phyloP scores from a whole-genome alignment of 2,797 vertebrate genomes.

The Pogonophryne albipinna region DNA sequence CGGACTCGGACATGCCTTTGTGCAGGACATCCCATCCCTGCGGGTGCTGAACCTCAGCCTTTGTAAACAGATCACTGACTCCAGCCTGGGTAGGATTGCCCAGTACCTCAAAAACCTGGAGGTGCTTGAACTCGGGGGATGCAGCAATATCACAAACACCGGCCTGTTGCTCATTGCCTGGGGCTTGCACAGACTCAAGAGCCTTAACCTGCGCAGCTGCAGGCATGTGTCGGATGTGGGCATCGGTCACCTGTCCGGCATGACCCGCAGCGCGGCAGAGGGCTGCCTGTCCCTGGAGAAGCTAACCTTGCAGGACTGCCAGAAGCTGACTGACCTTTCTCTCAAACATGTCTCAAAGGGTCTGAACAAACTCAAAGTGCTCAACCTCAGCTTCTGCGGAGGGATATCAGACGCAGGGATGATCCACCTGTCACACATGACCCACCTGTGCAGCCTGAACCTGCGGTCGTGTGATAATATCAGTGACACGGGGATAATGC shows the following conservation, averaged over 20 bases:
- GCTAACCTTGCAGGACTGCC: constrained; percentile 97
- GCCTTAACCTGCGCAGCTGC: constrained; percentile 97
- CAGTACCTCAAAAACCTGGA: constrained; percentile 98
- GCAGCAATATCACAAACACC: constrained; percentile 98
- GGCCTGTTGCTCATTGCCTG: constrained; percentile 96
- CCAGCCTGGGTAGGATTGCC: constrained; percentile 96
- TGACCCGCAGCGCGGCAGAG: constrained; percentile 97
- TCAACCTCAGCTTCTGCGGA: constrained; percentile 98
- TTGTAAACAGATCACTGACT: constrained; percentile 99
- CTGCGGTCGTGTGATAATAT: constrained; percentile 98
- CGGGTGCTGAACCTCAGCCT: constrained; percentile 96
- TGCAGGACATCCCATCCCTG: constrained; percentile 95
- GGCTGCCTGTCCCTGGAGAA: constrained; percentile 97
- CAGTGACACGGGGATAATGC: constrained; percentile 98
- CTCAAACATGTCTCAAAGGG: constrained; percentile 97
- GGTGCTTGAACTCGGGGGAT: constrained; percentile 97
- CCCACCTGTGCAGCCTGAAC: constrained; percentile 94
- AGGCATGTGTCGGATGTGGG: constrained; percentile 97
- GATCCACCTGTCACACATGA: constrained; percentile 98
- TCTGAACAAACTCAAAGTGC: constrained; percentile 92
- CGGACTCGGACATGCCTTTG: constrained; percentile 97
- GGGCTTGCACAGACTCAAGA: constrained; percentile 97
- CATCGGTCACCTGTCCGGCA: constrained; percentile 96
- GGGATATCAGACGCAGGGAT: constrained; percentile 97
- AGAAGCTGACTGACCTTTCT: constrained; percentile 96